Evolutionary conservation across 2,113 vertebrate genomes (phyloP).

Genomic region (Callorhinus ursinus): DNA sequence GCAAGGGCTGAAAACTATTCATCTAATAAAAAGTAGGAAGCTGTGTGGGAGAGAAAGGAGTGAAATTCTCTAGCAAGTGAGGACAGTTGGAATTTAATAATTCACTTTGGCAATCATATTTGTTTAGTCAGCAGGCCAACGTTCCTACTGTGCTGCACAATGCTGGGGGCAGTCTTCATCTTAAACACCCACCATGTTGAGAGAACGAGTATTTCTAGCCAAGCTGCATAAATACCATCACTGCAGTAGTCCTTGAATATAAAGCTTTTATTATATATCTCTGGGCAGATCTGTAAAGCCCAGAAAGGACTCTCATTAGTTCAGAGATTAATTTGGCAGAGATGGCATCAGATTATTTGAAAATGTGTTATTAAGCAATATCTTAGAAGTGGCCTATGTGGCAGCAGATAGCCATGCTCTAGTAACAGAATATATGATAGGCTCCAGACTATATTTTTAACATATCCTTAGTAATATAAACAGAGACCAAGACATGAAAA

Average conservation of each 20-base stretch:
- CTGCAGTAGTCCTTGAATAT: neutral
- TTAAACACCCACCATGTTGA: neutral
- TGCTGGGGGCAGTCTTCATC: constrained; percentile 44
- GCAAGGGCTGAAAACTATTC: constrained; percentile 63
- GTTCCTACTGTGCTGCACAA: neutral
- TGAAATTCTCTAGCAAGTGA: constrained; percentile 59
- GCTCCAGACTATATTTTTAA: constrained; percentile 9
- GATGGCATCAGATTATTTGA: constrained; percentile 27
- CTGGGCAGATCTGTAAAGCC: neutral
- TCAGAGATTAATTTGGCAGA: constrained; percentile 22
- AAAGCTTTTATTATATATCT: neutral
- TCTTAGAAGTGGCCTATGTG: constrained; percentile 6
- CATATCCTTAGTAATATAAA: constrained; percentile 27
- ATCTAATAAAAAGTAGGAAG: constrained; percentile 69
- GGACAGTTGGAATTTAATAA: constrained; percentile 57
- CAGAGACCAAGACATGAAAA: neutral
- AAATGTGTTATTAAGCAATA: constrained; percentile 49
- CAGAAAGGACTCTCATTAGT: constrained; percentile 30
- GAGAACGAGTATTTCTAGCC: constrained; percentile 6
- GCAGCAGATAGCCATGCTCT: neutral
- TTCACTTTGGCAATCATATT: constrained; percentile 53
- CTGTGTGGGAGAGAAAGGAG: constrained; percentile 55
- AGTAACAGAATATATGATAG: neutral
- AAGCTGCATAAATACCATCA: neutral
- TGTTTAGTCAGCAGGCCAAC: constrained; percentile 63